Percentiles rank a stretch among this genome's conserved stretches.
Conservation (phyloP, 2,888 invertebrate species). For the Lasius fuliginosus region DNA sequence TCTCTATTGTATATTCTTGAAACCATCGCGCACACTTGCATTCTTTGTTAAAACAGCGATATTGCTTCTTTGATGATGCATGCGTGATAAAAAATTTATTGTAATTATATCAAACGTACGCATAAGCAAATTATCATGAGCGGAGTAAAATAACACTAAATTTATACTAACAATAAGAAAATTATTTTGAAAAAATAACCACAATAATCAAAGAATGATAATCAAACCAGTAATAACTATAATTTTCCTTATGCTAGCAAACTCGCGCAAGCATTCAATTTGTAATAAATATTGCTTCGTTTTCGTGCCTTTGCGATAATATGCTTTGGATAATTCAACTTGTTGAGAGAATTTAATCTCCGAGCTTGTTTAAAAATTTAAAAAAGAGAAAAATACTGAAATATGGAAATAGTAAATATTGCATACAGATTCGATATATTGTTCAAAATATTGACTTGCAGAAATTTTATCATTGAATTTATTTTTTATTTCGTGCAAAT, state of each 20-base stretch:
- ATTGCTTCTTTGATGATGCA: conserved; percentile 12
- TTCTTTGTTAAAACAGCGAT: conserved; percentile 12
- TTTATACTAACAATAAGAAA: conserved; percentile 9
- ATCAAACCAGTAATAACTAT: conserved; percentile 28
- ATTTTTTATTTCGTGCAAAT: conserved; percentile 32
- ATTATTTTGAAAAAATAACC: conserved; percentile 10
- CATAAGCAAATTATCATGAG: background rate
- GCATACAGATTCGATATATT: conserved; percentile 6
- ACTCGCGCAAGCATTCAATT: conserved; percentile 20
- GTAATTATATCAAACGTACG: background rate
- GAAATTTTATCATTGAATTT: conserved; percentile 38
- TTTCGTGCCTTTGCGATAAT: conserved; percentile 13
- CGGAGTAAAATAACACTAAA: conserved; percentile 17
- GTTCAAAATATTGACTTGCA: conserved; percentile 44
- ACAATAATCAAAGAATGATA: background rate
- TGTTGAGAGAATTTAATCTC: conserved; percentile 19
- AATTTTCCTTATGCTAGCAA: conserved; percentile 20
- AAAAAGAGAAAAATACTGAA: conserved; percentile 27
- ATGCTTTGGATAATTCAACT: conserved; percentile 27
- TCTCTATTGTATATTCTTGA: background rate
- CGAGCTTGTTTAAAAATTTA: conserved; percentile 29
- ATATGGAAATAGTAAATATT: conserved; percentile 43
- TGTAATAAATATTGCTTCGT: conserved; percentile 15
- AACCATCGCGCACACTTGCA: background rate
- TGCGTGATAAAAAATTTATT: conserved; percentile 6